Conservation (phyloP, 1,140 invertebrate species). For the Plectus sambesii region DNA sequence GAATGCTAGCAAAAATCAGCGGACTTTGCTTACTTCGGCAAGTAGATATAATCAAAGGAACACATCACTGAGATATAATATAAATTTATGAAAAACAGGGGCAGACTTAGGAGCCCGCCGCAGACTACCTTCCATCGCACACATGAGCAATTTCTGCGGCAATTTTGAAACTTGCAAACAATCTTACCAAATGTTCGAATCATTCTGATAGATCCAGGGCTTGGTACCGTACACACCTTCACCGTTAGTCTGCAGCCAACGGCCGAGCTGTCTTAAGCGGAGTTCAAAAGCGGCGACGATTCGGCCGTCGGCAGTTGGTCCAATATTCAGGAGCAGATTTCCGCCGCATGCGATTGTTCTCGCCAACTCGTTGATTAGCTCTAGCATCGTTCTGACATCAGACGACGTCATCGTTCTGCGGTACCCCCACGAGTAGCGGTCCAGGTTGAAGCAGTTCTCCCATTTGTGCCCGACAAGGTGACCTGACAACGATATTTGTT, state of each 20-base stretch:
- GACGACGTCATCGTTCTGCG: slow-evolving; percentile 54
- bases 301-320: slow-evolving; percentile 64
- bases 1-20: too few relatives aligned
- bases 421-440: slow-evolving; percentile 77
- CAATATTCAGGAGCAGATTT: slow-evolving; percentile 50
- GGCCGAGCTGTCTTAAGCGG: slow-evolving; percentile 58
- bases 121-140: too few relatives aligned
- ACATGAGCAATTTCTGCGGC: too few relatives aligned
- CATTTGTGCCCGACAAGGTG: slow-evolving; percentile 48
- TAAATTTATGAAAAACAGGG: not conserved
- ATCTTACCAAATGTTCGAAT: slow-evolving; percentile 32
- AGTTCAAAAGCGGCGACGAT: slow-evolving; percentile 81
- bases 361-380: slow-evolving; percentile 45
- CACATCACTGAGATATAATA: too few relatives aligned
- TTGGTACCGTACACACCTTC: slow-evolving; percentile 72
- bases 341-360: slow-evolving; percentile 50
- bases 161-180: too few relatives aligned
- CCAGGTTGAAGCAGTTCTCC: slow-evolving; percentile 66
- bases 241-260: slow-evolving; percentile 70
- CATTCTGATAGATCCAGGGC: slow-evolving; percentile 50
- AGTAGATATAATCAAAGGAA: too few relatives aligned
- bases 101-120: too few relatives aligned
- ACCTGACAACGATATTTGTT: slow-evolving; percentile 23
- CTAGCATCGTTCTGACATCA: slow-evolving; percentile 45
- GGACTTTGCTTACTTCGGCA: too few relatives aligned